Evolutionary conservation across 2,888 invertebrate genomes (phyloP).

Genomic region (Callyntrura guangdongensis): DNA sequence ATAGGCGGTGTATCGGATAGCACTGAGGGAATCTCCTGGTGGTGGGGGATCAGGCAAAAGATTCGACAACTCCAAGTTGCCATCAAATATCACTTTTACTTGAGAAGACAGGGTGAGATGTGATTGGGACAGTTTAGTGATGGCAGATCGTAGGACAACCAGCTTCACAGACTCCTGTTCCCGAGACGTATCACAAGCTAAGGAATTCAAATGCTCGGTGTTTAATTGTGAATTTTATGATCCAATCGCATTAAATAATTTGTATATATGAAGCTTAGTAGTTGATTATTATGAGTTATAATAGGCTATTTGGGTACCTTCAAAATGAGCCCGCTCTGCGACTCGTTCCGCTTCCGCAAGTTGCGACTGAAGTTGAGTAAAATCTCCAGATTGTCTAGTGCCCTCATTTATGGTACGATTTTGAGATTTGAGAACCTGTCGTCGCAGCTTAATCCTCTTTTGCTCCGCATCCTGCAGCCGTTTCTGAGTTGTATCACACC

Average conservation of each 20-base stretch:
- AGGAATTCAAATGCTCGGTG: slow-evolving; percentile 26
- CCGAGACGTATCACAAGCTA: slow-evolving; percentile 87
- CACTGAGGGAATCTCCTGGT: slow-evolving; percentile 83
- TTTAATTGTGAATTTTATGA: no score
- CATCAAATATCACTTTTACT: slow-evolving; percentile 87
- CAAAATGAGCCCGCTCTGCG: slow-evolving; percentile 87
- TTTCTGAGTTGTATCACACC: slow-evolving; percentile 82
- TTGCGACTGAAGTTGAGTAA: slow-evolving; percentile 86
- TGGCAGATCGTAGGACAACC: slow-evolving; percentile 87
- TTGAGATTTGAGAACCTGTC: slow-evolving; percentile 83
- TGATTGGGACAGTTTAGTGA: slow-evolving; percentile 87
- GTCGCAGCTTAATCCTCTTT: slow-evolving; percentile 82
- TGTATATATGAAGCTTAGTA: no score
- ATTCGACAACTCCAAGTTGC: slow-evolving; percentile 86
- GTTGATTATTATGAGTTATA: no score
- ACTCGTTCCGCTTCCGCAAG: slow-evolving; percentile 87
- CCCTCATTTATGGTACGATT: slow-evolving; percentile 81
- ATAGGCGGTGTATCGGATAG: slow-evolving; percentile 83
- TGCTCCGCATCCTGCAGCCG: slow-evolving; percentile 83
- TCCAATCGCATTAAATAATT: no score
- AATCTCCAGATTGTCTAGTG: slow-evolving; percentile 85
- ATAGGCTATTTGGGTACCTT: no score
- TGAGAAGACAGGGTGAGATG: slow-evolving; percentile 87
- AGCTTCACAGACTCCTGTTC: slow-evolving; percentile 88
- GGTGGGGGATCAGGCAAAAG: slow-evolving; percentile 86